Evolutionary conservation across 2,888 invertebrate genomes (phyloP).

Genomic region (Cataglyphis cursor): DNA sequence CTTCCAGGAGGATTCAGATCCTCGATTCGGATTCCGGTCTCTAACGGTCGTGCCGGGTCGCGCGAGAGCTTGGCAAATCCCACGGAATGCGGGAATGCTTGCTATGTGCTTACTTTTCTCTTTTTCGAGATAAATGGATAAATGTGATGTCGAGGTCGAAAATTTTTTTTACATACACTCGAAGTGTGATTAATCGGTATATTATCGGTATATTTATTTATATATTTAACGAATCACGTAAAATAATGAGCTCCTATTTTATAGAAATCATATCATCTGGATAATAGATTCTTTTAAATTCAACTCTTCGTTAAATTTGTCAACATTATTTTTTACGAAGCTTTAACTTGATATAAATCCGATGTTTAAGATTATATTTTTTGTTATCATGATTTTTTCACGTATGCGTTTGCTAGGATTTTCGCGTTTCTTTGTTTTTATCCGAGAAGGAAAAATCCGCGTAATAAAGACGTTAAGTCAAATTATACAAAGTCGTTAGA

Average conservation of each 20-base stretch:
- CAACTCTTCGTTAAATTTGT: not conserved
- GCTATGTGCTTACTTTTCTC: slow-evolving; percentile 9
- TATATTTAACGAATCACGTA: not conserved
- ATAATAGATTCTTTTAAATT: not conserved
- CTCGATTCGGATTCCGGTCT: slow-evolving; percentile 55
- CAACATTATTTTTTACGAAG: slow-evolving; percentile 8
- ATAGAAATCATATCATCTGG: not conserved
- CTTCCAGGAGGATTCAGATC: slow-evolving; percentile 52
- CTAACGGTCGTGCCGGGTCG: slow-evolving; percentile 63
- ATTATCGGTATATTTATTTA: not conserved
- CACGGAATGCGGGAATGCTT: slow-evolving; percentile 24
- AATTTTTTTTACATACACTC: not conserved
- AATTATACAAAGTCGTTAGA: slow-evolving; percentile 39
- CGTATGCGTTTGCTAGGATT: not conserved
- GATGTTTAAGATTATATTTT: not conserved
- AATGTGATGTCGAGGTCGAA: slow-evolving; percentile 1
- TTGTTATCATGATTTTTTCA: not conserved
- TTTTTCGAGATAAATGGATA: slow-evolving; percentile 37
- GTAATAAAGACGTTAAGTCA: slow-evolving; percentile 1
- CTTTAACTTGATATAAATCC: slow-evolving; percentile 18
- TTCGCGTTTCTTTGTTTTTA: not conserved
- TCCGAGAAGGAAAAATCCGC: slow-evolving; percentile 27
- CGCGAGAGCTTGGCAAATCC: slow-evolving; percentile 59
- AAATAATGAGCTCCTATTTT: not conserved
- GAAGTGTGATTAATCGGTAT: slow-evolving; percentile 24